These are phyloP conservation scores for Hydropsyche tenuis DNA, from an alignment of 1,140 invertebrate genomes.

Conservation along the genomic window DNA sequence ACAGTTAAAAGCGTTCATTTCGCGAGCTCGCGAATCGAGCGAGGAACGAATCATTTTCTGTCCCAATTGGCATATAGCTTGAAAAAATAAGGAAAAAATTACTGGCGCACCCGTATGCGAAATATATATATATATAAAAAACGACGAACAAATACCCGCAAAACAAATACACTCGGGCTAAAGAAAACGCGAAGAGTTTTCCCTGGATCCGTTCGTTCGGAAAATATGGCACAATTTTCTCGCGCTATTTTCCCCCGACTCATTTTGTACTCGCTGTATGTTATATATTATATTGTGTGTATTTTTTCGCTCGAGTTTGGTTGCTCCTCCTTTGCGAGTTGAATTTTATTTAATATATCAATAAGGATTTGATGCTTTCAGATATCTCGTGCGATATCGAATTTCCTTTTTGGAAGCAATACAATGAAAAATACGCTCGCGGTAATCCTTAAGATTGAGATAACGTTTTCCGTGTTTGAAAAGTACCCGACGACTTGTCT, in stretches of 20 bases:
- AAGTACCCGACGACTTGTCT: conserved; percentile 14
- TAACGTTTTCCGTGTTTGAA: conserved; percentile 24
- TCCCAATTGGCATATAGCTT: conserved; percentile 15
- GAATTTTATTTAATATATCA: conserved; percentile 39
- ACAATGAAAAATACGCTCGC: conserved; percentile 27
- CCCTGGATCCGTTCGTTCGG: conserved; percentile 27
- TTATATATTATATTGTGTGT: background rate
- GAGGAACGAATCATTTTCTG: conserved; percentile 21
- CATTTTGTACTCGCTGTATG: background rate
- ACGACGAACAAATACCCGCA: conserved; percentile 17
- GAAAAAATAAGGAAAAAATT: background rate
- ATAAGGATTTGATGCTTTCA: conserved; percentile 39
- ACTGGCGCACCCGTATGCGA: no score
- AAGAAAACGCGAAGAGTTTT: conserved; percentile 29
- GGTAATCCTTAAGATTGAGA: conserved; percentile 24
- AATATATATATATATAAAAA: conserved; percentile 7
- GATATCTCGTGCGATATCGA: conserved; percentile 23
- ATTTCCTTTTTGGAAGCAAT: conserved; percentile 23
- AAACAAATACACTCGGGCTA: conserved; percentile 24
- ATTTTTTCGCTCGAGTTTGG: conserved; percentile 3
- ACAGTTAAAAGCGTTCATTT: conserved; percentile 14
- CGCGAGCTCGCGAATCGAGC: background rate
- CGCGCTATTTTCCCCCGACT: conserved; percentile 16
- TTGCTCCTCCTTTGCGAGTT: conserved; percentile 17
- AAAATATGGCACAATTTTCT: conserved; percentile 39